Base-by-base conservation (phyloP, 2,113 vertebrate species). In the Cygnus buccinator region DNA sequence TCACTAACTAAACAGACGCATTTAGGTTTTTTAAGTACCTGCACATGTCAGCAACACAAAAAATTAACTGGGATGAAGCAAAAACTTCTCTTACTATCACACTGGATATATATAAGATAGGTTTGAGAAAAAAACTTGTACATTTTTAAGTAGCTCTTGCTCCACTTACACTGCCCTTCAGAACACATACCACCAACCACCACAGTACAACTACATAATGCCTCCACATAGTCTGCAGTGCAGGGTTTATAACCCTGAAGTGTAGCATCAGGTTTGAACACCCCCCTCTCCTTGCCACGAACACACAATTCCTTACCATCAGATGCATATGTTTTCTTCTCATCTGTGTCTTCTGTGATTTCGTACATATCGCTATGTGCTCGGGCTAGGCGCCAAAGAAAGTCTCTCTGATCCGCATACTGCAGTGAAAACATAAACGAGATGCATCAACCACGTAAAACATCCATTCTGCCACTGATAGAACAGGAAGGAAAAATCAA, bases 311-410 rank as follows among this genome's bases (percentile, higher is more conserved):
- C 16, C 97, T 95, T 10, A 97, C 97, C 97, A 3, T 93, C 93
- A 2, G 31, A 73, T 5, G 98, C 98, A 3, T 98, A 99, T 1
- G 95, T 97, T n/a, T 96, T 98, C 97, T 97, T 99, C 96, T 99
- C 97, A 0, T 98, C 98, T 7, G 77, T 37, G 25, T 98, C 98
- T 25, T 98, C 98, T 0, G 98, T 90, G 33, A 97, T 96, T 37
- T 98, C 98, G 31, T 97, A 98, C 98, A 99, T 98, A 81, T 99
- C 99, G 2, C 97, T 98, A 84, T 99, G 99, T 5, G 99, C 99
- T n/a, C 99, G 98, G 37, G 99, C 99, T 92, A 99, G 97, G 95
- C 99, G 98, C 99, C 99, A 99, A 3, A 99, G 97, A 62, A 99
- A 99, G 46, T 99, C 98, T 7, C 95, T 95, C 91, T 94, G 98